Base-by-base conservation (phyloP, 1,140 invertebrate genomes). In the Orchestia grillus region DNA sequence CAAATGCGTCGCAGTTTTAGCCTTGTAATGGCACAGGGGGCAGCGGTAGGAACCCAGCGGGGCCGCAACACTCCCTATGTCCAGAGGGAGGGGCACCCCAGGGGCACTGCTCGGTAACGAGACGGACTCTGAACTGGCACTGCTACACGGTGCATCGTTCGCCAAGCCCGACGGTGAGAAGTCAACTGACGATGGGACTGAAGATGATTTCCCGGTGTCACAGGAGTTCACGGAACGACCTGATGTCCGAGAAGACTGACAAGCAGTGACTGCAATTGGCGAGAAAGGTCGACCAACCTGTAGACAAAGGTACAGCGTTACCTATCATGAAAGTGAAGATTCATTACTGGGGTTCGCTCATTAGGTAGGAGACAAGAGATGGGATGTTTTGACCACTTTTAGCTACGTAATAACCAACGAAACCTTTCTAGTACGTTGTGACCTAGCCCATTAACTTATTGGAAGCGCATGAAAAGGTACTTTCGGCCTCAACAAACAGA, bases 221-320 rank as follows among this genome's bases (percentile, higher is more conserved):
- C 36, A 90, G 28, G 88, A 90, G n/a, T 8, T 42, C 88, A 16
- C 43, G 36, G 42, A 90, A 90, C 88, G 11, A 77, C 15, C 62
- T 77, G 62, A 77, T 77, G 62, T 77, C 62, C 36, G 41, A 41
- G 88, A 90, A 8, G 88, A 90, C 15, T 90, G 88, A 90, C 41
- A 90, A 90, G 88, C 36, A 19, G 28, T 90, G 41, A 90, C 88
- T 41, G 88, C 88, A 90, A 42, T 41, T 8, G n/a, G 88, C n/a
- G 88, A 44, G 43, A 42, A 90, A 90, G 88, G 43, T 77, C 28
- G 62, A 90, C 88, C 88, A 43, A 90, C 88, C 88, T 90, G 88
- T 90, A 42, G 88, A 90, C 88, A 90, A 90, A 44, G 43, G 88
- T 41, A 90, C 88, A 90, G 88, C n/a, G 88, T 90, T 90, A 90